phyloP scores from a whole-genome alignment of 2,113 vertebrate genomes.

The Beaufortia kweichowensis region DNA sequence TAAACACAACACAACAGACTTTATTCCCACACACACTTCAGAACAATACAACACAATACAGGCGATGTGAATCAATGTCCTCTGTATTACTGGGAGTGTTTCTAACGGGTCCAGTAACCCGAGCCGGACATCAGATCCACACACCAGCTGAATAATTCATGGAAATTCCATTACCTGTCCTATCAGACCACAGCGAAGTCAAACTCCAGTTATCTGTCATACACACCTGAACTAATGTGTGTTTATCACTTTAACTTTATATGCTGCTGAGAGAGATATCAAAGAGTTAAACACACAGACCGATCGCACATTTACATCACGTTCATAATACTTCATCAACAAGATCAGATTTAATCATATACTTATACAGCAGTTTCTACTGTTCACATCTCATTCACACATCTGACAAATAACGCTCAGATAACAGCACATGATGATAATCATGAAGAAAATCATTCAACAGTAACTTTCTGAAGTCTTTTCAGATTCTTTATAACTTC shows the following conservation, averaged over 20 bases:
- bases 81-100: conserved; percentile 46
- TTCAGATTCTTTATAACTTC: too few relatives aligned
- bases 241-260: conserved; percentile 20
- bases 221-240: conserved; percentile 37
- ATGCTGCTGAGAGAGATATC: conserved; percentile 2
- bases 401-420: too few relatives aligned
- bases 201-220: conserved; percentile 40
- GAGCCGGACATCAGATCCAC: conserved; percentile 55
- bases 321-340: too few relatives aligned
- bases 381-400: too few relatives aligned
- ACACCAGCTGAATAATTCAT: conserved; percentile 60
- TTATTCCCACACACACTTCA: conserved; percentile 21
- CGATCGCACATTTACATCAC: too few relatives aligned
- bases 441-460: too few relatives aligned
- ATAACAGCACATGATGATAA: too few relatives aligned
- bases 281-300: background rate
- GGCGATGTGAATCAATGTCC: conserved; percentile 49
- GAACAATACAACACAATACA: conserved; percentile 17
- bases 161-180: conserved; percentile 64
- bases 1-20: too few relatives aligned
- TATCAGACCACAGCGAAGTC: conserved; percentile 53
- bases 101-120: conserved; percentile 51
- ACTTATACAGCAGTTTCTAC: too few relatives aligned
- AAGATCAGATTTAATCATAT: too few relatives aligned
- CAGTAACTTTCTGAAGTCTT: too few relatives aligned